Conservation (phyloP, 2,113 vertebrate species). For the Crotalus viridis region DNA sequence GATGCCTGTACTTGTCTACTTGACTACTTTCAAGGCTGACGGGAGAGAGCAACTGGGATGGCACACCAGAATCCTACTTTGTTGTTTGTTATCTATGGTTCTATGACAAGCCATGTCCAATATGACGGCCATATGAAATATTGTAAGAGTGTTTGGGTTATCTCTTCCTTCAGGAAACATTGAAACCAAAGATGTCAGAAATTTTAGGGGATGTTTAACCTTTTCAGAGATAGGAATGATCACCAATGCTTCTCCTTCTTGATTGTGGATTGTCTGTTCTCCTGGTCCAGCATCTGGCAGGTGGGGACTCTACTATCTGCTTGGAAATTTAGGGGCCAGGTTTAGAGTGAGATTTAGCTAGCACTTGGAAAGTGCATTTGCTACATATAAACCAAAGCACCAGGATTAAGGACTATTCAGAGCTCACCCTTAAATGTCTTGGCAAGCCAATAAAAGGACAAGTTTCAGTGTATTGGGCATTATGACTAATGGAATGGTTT, state of each 20-base stretch:
- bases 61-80: background rate
- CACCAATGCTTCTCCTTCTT: background rate
- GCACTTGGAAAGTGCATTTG: background rate
- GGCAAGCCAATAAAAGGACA: background rate
- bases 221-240: background rate
- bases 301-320: background rate
- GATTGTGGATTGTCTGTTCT: background rate
- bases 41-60: background rate
- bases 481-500: too few relatives aligned
- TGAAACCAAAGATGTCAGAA: background rate
- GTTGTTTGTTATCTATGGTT: background rate
- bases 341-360: background rate
- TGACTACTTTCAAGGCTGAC: background rate
- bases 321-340: background rate
- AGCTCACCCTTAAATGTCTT: background rate
- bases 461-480: background rate
- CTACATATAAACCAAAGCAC: background rate
- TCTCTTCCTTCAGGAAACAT: background rate
- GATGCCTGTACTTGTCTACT: background rate
- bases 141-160: background rate
- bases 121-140: background rate
- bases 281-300: background rate
- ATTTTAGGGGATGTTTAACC: background rate
- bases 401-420: background rate
- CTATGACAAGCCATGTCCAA: background rate